These are phyloP conservation scores for Pitangus sulphuratus DNA, from an alignment of 2,797 vertebrate genomes.

Conservation along the genomic window DNA sequence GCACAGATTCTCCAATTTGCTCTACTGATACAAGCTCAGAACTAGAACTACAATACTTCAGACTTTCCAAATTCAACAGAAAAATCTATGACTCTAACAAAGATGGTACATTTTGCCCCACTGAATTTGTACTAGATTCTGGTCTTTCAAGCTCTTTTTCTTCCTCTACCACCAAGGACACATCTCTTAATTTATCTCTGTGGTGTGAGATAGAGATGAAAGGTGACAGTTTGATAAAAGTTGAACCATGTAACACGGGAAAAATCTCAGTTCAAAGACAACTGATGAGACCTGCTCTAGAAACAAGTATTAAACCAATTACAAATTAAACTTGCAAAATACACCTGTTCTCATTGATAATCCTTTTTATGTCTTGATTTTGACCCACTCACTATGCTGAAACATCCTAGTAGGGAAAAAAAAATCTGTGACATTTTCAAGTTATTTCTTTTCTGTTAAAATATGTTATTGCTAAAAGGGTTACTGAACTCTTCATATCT, in stretches of 20 bases:
- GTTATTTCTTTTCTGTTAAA: background rate
- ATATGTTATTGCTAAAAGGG: background rate
- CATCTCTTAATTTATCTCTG: background rate
- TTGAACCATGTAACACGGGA: background rate
- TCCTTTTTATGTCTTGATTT: background rate
- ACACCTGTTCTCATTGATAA: background rate
- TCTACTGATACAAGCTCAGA: background rate
- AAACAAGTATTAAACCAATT: background rate
- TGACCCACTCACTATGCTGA: background rate
- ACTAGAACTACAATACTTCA: background rate
- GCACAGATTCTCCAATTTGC: background rate
- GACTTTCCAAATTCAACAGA: background rate
- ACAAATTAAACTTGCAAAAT: background rate
- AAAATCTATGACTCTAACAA: background rate
- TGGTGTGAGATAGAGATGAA: background rate
- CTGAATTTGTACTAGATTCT: background rate
- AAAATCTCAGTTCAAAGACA: background rate
- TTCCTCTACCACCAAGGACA: background rate
- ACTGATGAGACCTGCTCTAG: background rate
- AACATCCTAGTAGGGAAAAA: background rate
- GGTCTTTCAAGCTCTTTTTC: background rate
- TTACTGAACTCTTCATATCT: background rate
- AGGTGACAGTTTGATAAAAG: background rate
- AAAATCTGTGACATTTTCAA: background rate
- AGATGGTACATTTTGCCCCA: background rate